Base-by-base conservation (phyloP, 2,113 vertebrate genomes). In the Malurus alboscapulatus region DNA sequence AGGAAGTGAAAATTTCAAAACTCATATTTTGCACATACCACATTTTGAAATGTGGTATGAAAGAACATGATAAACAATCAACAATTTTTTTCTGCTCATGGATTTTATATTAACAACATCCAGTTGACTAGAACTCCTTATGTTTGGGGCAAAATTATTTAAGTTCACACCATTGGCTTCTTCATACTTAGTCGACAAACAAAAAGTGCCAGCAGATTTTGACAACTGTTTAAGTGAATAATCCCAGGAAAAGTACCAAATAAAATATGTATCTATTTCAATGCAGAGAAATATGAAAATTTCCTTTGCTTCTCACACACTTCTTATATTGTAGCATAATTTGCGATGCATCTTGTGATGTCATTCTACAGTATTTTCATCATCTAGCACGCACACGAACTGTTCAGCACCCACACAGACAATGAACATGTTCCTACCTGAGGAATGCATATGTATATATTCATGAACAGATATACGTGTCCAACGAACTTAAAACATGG, bases 331-430 rank as follows among this genome's bases (percentile, higher is more conserved):
- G 45, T 38, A 45, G 44, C 0, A 1, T 21, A 32, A 72, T 14
- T 9, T 14, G 26, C 0, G 0, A 17, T 24, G 10, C 12, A 79
- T 9, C 32, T 72, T 79, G 7, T 62, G 42, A 59, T 25, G 7
- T 13, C 69, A 44, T 55, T 38, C 12, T 68, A 10, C 17, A 26
- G 24, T 21, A 81, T 53, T 82, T 78, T 66, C 74, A 76, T 26
- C 45, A n/a, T 24, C 34, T 44, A 67, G 7, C 13, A n/a, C 10
- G 53, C 30, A 84, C 15, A 45, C 15, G 42, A 66, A 74, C 42
- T 66, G 11, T 24, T 59, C 59, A 66, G n/a, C 19, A 77, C 7
- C 12, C 45, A 78, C 30, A 73, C 10, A 84, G 24, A 59, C 9
- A 83, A 24, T 44, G 45, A 58, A 38, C 12, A 30, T 7, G 10